Conservation (phyloP, 2,113 vertebrate genomes). For the Sprattus sprattus region DNA sequence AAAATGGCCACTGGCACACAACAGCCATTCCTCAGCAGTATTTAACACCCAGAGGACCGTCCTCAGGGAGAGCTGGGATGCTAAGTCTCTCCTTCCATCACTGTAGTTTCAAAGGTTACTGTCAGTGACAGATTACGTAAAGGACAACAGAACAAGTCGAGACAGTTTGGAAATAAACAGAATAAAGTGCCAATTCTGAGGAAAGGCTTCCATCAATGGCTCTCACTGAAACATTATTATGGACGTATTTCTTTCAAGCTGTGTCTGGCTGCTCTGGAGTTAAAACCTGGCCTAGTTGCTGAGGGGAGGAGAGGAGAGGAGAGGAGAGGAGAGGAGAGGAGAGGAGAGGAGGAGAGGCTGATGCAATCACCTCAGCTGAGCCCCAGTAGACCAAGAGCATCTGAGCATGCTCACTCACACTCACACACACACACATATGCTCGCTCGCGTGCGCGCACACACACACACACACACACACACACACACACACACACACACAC, state of each 20-base stretch:
- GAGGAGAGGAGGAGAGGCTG: not conserved
- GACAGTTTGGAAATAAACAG: not conserved
- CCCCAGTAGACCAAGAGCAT: not conserved
- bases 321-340: no score
- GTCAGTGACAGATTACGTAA: not conserved
- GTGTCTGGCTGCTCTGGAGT: not conserved
- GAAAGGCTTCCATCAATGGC: no score
- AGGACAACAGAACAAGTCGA: not conserved
- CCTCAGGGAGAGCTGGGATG: not conserved
- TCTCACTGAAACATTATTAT: not conserved
- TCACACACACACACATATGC: not conserved
- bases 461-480: not conserved
- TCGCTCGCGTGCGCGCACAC: conserved; percentile 14
- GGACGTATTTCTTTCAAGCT: not conserved
- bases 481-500: not conserved
- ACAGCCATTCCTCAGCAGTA: not conserved
- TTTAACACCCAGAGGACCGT: not conserved
- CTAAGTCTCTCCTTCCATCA: not conserved
- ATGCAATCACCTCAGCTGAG: conserved; percentile 10
- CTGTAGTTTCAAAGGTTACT: not conserved
- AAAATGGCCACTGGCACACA: not conserved
- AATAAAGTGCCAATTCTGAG: not conserved
- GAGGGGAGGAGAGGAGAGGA: conserved; percentile 18
- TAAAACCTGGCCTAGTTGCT: not conserved
- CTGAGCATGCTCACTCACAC: no score